These are phyloP conservation scores for Ptilonorhynchus violaceus DNA, from an alignment of 2,113 vertebrate genomes.

Conservation along the genomic window DNA sequence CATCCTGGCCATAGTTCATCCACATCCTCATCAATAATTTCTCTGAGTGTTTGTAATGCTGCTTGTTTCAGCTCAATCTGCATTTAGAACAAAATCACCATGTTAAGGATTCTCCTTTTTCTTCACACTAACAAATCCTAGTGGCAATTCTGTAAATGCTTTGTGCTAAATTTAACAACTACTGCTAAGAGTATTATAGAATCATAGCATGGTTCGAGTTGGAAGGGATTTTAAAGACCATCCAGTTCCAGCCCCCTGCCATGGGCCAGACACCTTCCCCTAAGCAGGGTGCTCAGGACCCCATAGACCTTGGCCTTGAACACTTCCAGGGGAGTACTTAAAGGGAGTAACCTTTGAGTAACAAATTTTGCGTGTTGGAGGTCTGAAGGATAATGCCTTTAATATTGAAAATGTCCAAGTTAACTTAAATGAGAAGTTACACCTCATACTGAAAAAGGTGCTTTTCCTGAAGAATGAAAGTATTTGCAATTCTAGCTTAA, in stretches of 20 bases:
- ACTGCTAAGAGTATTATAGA: neutral
- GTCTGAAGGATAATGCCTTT: neutral
- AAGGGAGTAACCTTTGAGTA: neutral
- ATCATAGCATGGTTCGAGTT: neutral
- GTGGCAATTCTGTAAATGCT: neutral
- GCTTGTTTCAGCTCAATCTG: neutral
- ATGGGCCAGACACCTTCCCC: neutral
- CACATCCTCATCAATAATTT: neutral
- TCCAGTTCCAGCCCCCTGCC: neutral
- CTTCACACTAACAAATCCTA: neutral
- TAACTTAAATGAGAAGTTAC: neutral
- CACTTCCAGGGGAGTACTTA: neutral
- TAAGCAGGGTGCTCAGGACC: neutral
- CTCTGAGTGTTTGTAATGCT: neutral
- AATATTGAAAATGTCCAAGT: neutral
- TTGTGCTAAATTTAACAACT: neutral
- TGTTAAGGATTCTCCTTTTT: neutral
- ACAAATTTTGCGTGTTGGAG: neutral
- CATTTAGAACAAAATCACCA: neutral
- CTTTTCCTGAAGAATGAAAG: neutral
- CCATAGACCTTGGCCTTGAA: neutral
- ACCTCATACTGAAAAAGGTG: neutral
- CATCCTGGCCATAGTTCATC: neutral
- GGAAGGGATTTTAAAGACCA: neutral
- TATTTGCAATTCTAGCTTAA: neutral